Evolutionary conservation across 2,888 invertebrate genomes (phyloP).

Genomic region (Troides aeacus): DNA sequence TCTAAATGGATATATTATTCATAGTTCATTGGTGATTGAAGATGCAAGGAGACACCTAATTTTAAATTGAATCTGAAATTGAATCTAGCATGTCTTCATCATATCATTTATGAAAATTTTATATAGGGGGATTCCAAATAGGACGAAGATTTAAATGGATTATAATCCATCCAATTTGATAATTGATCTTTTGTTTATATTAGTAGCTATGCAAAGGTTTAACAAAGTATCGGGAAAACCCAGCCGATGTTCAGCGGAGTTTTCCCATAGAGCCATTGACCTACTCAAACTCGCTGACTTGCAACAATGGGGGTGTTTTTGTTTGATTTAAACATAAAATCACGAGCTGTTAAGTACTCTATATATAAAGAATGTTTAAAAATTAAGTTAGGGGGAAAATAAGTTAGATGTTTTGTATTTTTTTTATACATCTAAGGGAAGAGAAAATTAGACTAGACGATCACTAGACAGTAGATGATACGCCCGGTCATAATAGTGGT

Average conservation of each 20-base stretch:
- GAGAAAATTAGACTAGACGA: too few relatives aligned
- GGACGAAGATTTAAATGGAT: not conserved
- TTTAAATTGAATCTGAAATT: too few relatives aligned
- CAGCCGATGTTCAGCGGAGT: slow-evolving; percentile 39
- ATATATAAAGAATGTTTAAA: not conserved
- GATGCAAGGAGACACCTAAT: too few relatives aligned
- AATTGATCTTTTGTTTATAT: not conserved
- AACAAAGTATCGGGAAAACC: slow-evolving; percentile 40
- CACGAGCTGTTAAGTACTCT: not conserved
- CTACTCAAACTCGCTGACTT: slow-evolving; percentile 36
- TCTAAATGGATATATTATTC: not conserved
- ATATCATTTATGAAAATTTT: not conserved
- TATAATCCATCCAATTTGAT: not conserved
- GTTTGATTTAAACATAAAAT: not conserved
- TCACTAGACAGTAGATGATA: too few relatives aligned
- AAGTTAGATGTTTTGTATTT: too few relatives aligned
- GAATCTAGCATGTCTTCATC: too few relatives aligned
- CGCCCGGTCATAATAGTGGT: too few relatives aligned
- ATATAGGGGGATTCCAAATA: not conserved
- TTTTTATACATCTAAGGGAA: too few relatives aligned
- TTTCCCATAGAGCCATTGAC: slow-evolving; percentile 50
- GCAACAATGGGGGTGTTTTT: slow-evolving; percentile 14
- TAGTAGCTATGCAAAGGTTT: not conserved
- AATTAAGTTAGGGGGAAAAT: not conserved
- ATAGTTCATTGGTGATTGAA: not conserved